Percentiles rank a stretch among this genome's conserved stretches.
Evolutionary conservation across 2,888 invertebrate genomes (phyloP).

Genomic region (Melikaiella ostensackeni): DNA sequence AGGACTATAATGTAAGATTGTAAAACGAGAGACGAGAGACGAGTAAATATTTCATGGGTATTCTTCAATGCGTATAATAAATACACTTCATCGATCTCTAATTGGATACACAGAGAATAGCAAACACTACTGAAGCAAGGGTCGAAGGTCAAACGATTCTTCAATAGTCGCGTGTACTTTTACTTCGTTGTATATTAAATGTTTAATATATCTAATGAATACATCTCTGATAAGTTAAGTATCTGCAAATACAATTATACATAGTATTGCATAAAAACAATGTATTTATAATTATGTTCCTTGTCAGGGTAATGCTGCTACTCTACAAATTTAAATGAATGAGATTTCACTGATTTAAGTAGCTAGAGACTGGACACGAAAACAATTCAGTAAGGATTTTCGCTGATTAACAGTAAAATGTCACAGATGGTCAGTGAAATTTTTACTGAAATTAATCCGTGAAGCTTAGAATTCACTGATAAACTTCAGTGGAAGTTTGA

Average conservation of each 20-base stretch:
- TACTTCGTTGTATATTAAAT: neutral
- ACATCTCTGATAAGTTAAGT: neutral
- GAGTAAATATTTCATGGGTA: conserved; percentile 13
- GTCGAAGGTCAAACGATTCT: conserved; percentile 23
- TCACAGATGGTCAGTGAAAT: too few relatives aligned
- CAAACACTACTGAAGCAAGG: neutral
- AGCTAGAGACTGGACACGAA: too few relatives aligned
- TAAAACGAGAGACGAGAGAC: conserved; percentile 1
- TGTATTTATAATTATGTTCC: neutral
- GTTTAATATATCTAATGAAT: neutral
- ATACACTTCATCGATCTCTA: neutral
- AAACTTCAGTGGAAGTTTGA: too few relatives aligned
- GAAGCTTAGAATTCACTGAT: too few relatives aligned
- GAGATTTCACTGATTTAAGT: too few relatives aligned
- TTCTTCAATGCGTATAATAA: neutral
- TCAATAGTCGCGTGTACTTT: conserved; percentile 20
- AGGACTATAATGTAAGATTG: conserved; percentile 13
- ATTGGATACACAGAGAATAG: neutral
- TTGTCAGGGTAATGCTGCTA: too few relatives aligned
- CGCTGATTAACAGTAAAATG: too few relatives aligned
- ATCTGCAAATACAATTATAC: neutral
- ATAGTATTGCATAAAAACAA: neutral
- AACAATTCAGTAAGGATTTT: too few relatives aligned
- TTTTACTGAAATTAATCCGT: too few relatives aligned
- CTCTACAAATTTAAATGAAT: too few relatives aligned